Base-by-base conservation (phyloP, 2,888 invertebrate genomes). In the Diarsia rubi region DNA sequence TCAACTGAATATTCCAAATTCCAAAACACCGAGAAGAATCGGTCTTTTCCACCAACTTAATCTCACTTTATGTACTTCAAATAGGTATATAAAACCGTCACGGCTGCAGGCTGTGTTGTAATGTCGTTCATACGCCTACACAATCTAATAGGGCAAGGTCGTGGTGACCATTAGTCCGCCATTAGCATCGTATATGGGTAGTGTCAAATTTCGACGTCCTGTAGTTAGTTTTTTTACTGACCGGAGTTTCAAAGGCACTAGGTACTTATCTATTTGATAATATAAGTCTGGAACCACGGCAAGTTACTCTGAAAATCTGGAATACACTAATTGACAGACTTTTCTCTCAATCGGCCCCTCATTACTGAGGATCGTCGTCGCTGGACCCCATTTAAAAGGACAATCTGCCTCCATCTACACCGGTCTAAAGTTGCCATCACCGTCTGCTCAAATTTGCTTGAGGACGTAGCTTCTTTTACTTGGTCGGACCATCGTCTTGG, bases 71-170 rank as follows among this genome's bases (percentile, higher is more conserved):
- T 31, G n/a, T 47, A 49, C 14, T 24, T 44, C 19, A 19, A 44
- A 16, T n/a, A 70, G 9, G 31, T 27, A 70, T 14, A n/a, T n/a
- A 59, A 75, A n/a, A 60, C 24, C 9, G n/a, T 21, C 27, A n/a
- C 24, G 52, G 14, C 42, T 21, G 21, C 16, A 47, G 52, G 60
- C 27, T 42, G 16, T 79, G 59, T 79, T 3, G 70, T 59, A 59
- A 59, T 70, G 5, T 59, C 24, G 44, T 14, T 21, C 52, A 27
- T 59, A 42, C 62, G 27, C 76, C 76, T 63, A 76, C 74, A 47
- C 27, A 54, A 63, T 31, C 11, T 31, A 24, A 44, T 73, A 63
- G 63, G 16, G 14, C 81, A 76, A 81, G 76, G 75, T 81, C 63
- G 27, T 21, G 1, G 16, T 54, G 63, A 16, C 42, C 47, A 47